Conservation (phyloP, 2,888 invertebrate genomes). For the Sesia apiformis region DNA sequence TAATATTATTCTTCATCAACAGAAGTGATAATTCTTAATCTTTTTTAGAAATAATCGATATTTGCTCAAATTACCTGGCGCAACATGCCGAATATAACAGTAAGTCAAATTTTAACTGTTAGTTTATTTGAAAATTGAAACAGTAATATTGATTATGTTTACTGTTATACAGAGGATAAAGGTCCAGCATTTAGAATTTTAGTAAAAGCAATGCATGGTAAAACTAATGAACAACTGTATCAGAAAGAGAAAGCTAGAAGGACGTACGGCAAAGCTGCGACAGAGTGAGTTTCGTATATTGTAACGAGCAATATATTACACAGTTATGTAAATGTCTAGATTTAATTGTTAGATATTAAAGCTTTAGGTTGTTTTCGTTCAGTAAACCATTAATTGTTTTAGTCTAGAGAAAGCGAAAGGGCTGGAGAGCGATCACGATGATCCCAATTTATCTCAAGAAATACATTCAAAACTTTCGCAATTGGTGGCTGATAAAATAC, state of each 20-base stretch:
- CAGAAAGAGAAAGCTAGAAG: slow-evolving; percentile 28
- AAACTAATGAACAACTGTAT: slow-evolving; percentile 29
- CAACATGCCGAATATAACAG: slow-evolving; percentile 50
- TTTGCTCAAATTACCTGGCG: slow-evolving; percentile 46
- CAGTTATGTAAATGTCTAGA: too few species aligned
- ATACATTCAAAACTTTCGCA: slow-evolving; percentile 30
- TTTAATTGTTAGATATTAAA: too few species aligned
- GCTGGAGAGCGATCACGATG: slow-evolving; percentile 43
- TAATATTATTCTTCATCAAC: not conserved
- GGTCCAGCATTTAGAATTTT: slow-evolving; percentile 44
- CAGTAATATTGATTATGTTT: not conserved
- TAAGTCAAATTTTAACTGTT: slow-evolving; percentile 21
- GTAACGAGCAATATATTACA: too few species aligned
- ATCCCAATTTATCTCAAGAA: slow-evolving; percentile 40
- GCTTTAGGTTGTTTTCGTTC: too few species aligned
- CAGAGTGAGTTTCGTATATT: slow-evolving; percentile 28
- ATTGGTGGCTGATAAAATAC: slow-evolving; percentile 22
- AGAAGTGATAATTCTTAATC: not conserved
- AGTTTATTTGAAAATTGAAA: not conserved
- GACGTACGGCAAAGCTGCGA: slow-evolving; percentile 34
- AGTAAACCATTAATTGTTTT: too few species aligned
- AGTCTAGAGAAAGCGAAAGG: slow-evolving; percentile 21
- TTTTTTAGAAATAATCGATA: slow-evolving; percentile 43
- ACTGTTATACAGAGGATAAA: slow-evolving; percentile 37
- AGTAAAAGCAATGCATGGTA: slow-evolving; percentile 30